phyloP scores from a whole-genome alignment of 2,113 vertebrate species.

The Speoplatyrhinus poulsoni region DNA sequence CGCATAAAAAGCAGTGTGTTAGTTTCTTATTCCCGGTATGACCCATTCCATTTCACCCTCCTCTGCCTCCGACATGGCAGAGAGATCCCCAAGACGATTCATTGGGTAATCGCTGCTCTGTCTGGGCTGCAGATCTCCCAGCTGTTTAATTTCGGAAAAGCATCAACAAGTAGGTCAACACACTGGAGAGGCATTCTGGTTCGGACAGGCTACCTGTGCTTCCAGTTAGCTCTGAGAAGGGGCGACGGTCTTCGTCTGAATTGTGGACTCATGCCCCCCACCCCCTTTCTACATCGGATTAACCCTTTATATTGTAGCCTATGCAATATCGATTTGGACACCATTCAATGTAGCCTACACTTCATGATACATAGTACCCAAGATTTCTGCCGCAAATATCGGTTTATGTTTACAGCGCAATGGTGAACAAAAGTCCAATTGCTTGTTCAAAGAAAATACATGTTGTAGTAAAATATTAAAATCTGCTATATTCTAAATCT shows the following conservation, averaged over 20 bases:
- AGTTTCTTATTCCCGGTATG: too few relatives aligned
- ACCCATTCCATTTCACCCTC: conserved; percentile 63
- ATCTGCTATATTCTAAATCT: too few relatives aligned
- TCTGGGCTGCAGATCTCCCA: conserved; percentile 31
- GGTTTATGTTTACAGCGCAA: too few relatives aligned
- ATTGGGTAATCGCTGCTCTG: conserved; percentile 18
- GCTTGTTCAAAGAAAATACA: too few relatives aligned
- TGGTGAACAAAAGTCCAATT: too few relatives aligned
- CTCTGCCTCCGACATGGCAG: conserved; percentile 68
- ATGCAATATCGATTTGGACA: conserved; percentile 6
- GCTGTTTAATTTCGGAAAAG: conserved; percentile 18
- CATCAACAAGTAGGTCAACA: conserved; percentile 86
- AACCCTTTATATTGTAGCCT: conserved; percentile 63
- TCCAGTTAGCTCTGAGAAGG: conserved; percentile 57
- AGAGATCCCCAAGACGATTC: conserved; percentile 34
- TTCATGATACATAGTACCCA: too few relatives aligned
- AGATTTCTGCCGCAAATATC: too few relatives aligned
- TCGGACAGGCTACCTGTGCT: conserved; percentile 57
- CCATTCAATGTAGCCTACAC: too few relatives aligned
- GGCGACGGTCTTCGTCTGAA: conserved; percentile 48
- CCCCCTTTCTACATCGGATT: conserved; percentile 56
- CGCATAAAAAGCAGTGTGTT: conserved; percentile 28
- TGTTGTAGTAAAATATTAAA: too few relatives aligned
- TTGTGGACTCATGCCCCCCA: conserved; percentile 56
- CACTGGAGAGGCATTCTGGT: conserved; percentile 54